Conservation (phyloP, 2,797 vertebrate species). For the Lithobates sylvaticus region DNA sequence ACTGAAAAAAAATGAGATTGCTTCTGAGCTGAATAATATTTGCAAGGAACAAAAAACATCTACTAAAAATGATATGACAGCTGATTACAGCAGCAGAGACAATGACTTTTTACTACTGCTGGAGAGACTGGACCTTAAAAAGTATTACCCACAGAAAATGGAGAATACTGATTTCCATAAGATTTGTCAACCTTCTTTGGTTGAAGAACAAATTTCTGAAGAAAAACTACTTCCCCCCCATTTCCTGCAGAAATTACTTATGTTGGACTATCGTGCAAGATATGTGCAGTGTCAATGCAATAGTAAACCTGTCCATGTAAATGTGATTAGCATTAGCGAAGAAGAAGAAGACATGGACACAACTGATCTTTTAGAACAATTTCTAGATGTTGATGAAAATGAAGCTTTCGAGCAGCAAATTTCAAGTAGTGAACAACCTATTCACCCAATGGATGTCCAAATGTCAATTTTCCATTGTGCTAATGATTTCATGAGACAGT, state of each 20-base stretch:
- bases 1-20: background rate
- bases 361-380: constrained; percentile 45
- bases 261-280: constrained; percentile 5
- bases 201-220: constrained; percentile 57
- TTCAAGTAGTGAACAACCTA: background rate
- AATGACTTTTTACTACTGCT: background rate
- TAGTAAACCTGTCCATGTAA: constrained; percentile 67
- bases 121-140: constrained; percentile 14
- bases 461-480: constrained; percentile 77
- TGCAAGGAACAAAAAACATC: background rate
- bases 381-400: background rate
- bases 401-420: accelerated
- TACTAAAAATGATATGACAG: background rate
- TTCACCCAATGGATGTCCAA: constrained; percentile 78
- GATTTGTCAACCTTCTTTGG: constrained; percentile 62
- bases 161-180: constrained; percentile 64
- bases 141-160: constrained; percentile 68
- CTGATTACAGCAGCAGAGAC: background rate
- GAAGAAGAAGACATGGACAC: constrained; percentile 14
- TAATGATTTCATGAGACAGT: constrained; percentile 74
- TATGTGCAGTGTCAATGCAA: constrained; percentile 42
- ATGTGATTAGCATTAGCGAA: background rate
- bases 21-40: background rate
- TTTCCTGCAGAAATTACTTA: constrained; percentile 66
- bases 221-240: constrained; percentile 64